A percentile compares a stretch with the other conserved stretches of the same genome.
Conservation (phyloP, 1,140 invertebrate species). For the Odontomachus brunneus region DNA sequence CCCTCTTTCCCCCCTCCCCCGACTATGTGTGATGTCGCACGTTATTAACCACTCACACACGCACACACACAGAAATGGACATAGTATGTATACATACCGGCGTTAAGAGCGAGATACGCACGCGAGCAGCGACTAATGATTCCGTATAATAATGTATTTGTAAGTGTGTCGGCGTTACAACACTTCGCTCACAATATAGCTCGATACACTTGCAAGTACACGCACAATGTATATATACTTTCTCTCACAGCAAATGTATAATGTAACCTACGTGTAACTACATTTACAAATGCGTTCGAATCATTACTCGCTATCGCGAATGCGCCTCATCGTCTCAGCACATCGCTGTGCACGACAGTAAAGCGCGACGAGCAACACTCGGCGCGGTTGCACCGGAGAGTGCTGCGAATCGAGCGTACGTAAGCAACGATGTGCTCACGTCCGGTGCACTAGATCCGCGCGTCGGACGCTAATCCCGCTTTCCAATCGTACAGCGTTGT, state of each 20-base stretch:
- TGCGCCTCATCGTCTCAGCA: no score
- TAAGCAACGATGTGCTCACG: background rate
- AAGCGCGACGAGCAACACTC: slow-evolving; percentile 20
- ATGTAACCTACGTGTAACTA: no score
- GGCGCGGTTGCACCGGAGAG: slow-evolving; percentile 6
- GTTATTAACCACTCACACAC: slow-evolving; percentile 24
- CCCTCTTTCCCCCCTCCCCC: slow-evolving; percentile 25
- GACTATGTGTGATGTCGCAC: slow-evolving; percentile 57
- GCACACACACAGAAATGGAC: slow-evolving; percentile 54
- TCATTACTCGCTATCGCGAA: no score
- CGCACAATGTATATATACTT: no score
- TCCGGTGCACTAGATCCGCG: slow-evolving; percentile 1
- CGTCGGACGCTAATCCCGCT: slow-evolving; percentile 11
- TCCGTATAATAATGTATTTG: no score
- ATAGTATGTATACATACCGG: slow-evolving; percentile 56
- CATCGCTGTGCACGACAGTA: background rate
- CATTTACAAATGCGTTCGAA: no score
- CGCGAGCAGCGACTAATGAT: slow-evolving; percentile 5
- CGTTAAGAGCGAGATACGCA: background rate
- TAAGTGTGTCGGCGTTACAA: no score
- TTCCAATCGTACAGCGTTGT: slow-evolving; percentile 59
- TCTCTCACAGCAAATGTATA: no score
- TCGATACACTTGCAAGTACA: no score
- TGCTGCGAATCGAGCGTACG: slow-evolving; percentile 8
- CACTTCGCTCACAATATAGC: no score